Conservation (phyloP, 1,140 invertebrate genomes). For the Achatina immaculata region DNA sequence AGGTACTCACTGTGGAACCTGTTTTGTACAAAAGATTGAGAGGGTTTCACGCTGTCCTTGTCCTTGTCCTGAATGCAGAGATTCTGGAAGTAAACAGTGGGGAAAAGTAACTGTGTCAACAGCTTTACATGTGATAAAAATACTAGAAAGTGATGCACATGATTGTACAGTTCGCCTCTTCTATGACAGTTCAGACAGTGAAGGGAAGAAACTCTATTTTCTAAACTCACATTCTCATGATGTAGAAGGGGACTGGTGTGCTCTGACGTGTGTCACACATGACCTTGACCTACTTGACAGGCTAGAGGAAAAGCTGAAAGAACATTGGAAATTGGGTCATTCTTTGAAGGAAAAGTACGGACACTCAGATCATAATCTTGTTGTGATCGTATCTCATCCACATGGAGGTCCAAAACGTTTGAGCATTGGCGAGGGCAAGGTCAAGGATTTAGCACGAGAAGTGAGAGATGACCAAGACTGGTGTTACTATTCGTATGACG, state of each 20-base stretch:
- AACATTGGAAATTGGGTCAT: not conserved
- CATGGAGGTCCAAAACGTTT: constrained; percentile 7
- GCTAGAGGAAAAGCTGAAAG: not conserved
- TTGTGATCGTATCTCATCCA: not conserved
- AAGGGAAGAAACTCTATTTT: too few relatives aligned
- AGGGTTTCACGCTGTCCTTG: not conserved
- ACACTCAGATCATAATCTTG: not conserved
- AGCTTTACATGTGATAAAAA: not conserved
- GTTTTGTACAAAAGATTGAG: not conserved
- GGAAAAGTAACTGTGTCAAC: constrained; percentile 4
- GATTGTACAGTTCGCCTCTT: not conserved
- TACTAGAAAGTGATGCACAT: not conserved
- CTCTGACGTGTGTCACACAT: constrained; percentile 1
- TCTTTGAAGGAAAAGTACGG: not conserved
- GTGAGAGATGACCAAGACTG: not conserved
- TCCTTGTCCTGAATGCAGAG: not conserved
- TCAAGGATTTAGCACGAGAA: not conserved
- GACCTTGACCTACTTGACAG: not conserved
- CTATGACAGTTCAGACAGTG: not conserved
- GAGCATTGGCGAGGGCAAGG: not conserved
- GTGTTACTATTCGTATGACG: not conserved
- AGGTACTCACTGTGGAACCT: not conserved
- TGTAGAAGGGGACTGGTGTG: constrained; percentile 7
- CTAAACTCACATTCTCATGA: not conserved
- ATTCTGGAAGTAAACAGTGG: too few relatives aligned